Evolutionary conservation across 2,888 invertebrate species (phyloP), one percentile per base, ranked within the genome.

Genomic region (Priocnemis perturbator): DNA sequence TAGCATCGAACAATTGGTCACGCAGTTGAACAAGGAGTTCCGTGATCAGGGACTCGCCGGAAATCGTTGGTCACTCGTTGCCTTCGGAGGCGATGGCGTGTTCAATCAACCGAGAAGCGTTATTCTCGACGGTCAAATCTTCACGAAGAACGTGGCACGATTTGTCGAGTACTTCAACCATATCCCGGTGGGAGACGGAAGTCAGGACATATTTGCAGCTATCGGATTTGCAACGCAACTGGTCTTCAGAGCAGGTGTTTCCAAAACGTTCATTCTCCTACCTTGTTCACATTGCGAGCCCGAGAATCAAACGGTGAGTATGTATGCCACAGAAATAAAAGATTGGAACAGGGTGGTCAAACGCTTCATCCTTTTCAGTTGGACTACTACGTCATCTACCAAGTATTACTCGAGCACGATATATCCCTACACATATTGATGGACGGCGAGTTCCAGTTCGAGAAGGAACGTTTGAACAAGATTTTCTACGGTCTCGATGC

Each of bases 391-490:
- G 95, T 95, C 26, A 92, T 97, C 67, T 93, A 95, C 84, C 95
- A 96, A 90, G 93, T 94, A 77, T 90, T 97, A 85, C 91, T 94
- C 80, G 96, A 97, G 89, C 94, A 93, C 86, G 95, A 94, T 1
- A 93, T 96, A 67, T 94, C 93, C 2, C 90, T 97, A 0, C 97
- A 97, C 85, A 93, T 97, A 69, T 88, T 97, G 37, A 95, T 96
- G 92, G 93, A 96, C 83, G 93, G 93, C 14, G 94, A 95, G 78
- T 96, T 97, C 85, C 92, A 92, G 66, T 91, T 95, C 73, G 93
- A 94, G 59, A 95, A 94, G 88, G 92, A 92, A 71, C 91, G 94
- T 52, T 92, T 93, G 5, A 91, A 92, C 66, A 95, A 94, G 83
- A 93, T 94, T 80, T 92, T 96, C 81, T 95, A 94, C 82, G 96